A percentile compares a stretch with the other conserved stretches of the same genome.
These are phyloP conservation scores for Sander vitreus DNA, from an alignment of 2,113 vertebrate genomes.

Conservation along the genomic window DNA sequence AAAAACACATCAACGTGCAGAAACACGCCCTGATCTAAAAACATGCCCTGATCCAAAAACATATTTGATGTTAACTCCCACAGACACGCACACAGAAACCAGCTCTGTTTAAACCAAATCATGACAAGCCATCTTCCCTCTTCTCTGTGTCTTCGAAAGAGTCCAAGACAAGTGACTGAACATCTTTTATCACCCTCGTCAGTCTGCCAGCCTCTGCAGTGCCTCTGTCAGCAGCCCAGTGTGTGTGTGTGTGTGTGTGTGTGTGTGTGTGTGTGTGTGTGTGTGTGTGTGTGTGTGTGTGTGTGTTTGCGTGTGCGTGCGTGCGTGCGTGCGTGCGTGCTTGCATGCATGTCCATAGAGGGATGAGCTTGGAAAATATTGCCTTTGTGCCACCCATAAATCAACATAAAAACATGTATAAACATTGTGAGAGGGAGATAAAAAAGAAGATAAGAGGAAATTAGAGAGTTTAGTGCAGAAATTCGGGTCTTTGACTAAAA, in stretches of 20 bases:
- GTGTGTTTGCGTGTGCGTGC: background rate
- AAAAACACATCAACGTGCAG: constrained; percentile 11
- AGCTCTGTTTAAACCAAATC: constrained; percentile 1
- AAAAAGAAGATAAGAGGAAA: background rate
- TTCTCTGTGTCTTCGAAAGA: background rate
- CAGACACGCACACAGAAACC: background rate
- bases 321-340: background rate
- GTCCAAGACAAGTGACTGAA: background rate
- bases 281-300: constrained; percentile 1
- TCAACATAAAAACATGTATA: constrained; percentile 17
- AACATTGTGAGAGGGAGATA: background rate
- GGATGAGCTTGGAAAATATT: constrained; percentile 5
- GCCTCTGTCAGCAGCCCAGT: background rate
- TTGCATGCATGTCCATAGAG: background rate
- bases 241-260: background rate
- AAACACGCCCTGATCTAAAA: constrained; percentile 5
- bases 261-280: constrained; percentile 1
- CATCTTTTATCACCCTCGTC: background rate
- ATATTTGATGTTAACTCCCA: constrained; percentile 1
- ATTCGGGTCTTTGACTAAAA: background rate
- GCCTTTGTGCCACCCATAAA: background rate
- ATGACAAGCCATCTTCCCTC: constrained; percentile 7
- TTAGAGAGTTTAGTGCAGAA: constrained; percentile 1
- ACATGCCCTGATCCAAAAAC: background rate
- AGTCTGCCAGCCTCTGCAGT: background rate